Evolutionary conservation across 2,888 invertebrate species (phyloP).

Genomic region (Eubasilissa splendida): DNA sequence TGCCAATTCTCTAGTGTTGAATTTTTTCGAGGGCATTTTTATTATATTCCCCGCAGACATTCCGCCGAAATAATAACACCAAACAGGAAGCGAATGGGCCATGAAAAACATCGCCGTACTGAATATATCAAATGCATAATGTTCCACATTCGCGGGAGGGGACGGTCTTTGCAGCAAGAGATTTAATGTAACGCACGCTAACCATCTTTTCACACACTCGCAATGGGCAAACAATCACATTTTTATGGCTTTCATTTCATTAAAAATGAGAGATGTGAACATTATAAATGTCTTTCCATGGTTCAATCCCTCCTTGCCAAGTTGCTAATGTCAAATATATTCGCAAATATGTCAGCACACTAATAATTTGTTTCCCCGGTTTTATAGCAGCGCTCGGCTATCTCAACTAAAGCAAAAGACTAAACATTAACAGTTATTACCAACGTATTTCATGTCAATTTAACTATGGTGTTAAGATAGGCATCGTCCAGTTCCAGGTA

Average conservation of each 20-base stretch:
- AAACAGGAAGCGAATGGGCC: constrained; percentile 48
- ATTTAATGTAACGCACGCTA: constrained; percentile 6
- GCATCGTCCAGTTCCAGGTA: no score
- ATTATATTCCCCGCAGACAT: constrained; percentile 53
- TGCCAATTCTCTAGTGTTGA: constrained; percentile 53
- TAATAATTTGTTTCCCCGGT: no score
- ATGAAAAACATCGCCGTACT: constrained; percentile 46
- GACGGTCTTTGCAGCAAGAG: not conserved
- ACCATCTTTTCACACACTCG: not conserved
- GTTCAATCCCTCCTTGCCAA: no score
- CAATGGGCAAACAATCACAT: constrained; percentile 6
- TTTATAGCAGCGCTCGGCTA: no score
- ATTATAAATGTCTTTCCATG: not conserved
- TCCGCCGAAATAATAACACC: constrained; percentile 54
- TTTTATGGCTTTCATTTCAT: constrained; percentile 32
- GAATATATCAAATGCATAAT: constrained; percentile 45
- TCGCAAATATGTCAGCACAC: no score
- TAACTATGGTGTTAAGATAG: no score
- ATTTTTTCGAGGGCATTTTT: constrained; percentile 53
- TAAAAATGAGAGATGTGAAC: constrained; percentile 18
- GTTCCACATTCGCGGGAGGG: constrained; percentile 6
- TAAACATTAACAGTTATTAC: no score
- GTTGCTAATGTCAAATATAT: no score
- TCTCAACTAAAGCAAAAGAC: no score
- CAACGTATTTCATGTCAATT: no score